A percentile compares a stretch with the other conserved stretches of the same genome.
phyloP scores from a whole-genome alignment of 2,797 vertebrate genomes.

The Anabacerthia variegaticeps region DNA sequence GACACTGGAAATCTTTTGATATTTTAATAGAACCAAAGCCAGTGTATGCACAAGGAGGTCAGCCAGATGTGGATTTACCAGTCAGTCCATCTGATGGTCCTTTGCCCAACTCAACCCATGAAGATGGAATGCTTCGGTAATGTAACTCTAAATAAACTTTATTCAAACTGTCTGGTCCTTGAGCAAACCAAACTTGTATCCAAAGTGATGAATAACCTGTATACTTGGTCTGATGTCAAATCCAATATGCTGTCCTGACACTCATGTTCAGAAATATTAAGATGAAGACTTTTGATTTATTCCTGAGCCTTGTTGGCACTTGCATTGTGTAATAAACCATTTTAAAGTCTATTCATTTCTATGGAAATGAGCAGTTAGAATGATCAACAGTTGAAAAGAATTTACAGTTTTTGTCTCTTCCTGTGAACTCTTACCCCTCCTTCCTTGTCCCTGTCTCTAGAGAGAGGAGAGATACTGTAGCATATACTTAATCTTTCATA shows the following conservation, averaged over 20 bases:
- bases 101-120: conserved; percentile 89
- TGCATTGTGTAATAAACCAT: neutral
- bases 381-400: neutral
- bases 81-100: conserved; percentile 96
- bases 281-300: neutral
- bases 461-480: neutral
- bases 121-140: conserved; percentile 95
- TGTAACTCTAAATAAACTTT: neutral
- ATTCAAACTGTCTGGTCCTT: neutral
- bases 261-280: neutral
- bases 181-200: neutral
- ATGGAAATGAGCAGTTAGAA: neutral
- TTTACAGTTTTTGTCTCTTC: neutral
- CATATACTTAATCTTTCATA: neutral
- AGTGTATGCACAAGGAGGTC: conserved; percentile 96
- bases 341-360: neutral
- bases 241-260: neutral
- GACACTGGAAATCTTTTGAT: neutral
- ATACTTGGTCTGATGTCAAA: neutral
- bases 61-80: conserved; percentile 97
- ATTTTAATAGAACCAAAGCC: conserved; percentile 90
- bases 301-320: neutral
- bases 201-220: neutral
- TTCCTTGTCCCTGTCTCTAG: neutral
- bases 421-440: neutral